phyloP scores from a whole-genome alignment of 2,888 invertebrate species.

The Melangyna quadrimaculata region DNA sequence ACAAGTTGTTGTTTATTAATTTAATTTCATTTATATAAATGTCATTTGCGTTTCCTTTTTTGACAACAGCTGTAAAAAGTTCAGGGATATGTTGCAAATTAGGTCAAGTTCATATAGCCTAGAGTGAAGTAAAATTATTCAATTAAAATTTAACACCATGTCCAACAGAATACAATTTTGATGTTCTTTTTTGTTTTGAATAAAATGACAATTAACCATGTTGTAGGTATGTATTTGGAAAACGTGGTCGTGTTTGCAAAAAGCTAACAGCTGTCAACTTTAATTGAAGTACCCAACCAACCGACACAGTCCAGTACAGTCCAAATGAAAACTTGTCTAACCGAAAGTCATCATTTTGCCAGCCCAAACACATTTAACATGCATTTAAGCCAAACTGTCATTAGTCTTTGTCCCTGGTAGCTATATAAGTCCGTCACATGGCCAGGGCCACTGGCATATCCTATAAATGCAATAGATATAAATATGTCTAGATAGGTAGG shows the following conservation, averaged over 20 bases:
- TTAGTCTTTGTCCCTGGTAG: slow-evolving; percentile 17
- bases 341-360: slow-evolving; percentile 42
- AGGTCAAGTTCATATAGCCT: slow-evolving; percentile 11
- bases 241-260: background rate
- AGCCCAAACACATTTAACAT: slow-evolving; percentile 40
- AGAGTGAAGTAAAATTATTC: background rate
- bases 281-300: slow-evolving; percentile 39
- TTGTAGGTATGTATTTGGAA: background rate
- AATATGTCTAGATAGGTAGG: background rate
- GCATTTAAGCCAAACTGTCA: slow-evolving; percentile 57
- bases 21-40: background rate
- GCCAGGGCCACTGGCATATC: background rate
- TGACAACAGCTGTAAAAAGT: slow-evolving; percentile 7
- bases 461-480: background rate
- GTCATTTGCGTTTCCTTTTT: background rate
- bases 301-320: no score
- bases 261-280: slow-evolving; percentile 31
- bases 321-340: slow-evolving; percentile 41
- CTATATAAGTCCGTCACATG: background rate
- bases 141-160: slow-evolving; percentile 26
- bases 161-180: background rate
- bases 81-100: background rate
- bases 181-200: background rate
- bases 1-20: background rate
- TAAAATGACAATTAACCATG: slow-evolving; percentile 11